Evolutionary conservation across 2,113 vertebrate genomes (phyloP).

Genomic region (Upupa epops): DNA sequence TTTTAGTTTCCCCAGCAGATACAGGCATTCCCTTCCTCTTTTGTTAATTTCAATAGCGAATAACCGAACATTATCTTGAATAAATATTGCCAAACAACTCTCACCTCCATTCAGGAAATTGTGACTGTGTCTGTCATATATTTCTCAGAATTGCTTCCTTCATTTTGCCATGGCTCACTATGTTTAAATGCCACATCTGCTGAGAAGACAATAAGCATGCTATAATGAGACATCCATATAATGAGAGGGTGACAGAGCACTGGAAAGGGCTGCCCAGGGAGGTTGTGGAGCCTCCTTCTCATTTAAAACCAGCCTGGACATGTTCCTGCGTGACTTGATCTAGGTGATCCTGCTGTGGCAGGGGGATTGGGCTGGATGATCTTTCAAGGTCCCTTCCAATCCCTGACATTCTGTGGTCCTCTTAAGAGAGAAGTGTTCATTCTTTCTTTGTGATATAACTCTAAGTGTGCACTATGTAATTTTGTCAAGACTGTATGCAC

Average conservation of each 20-base stretch:
- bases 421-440: background rate
- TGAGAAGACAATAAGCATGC: background rate
- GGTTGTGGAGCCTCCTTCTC: no score
- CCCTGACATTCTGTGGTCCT: background rate
- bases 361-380: no score
- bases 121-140: background rate
- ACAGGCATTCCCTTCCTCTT: background rate
- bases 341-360: no score
- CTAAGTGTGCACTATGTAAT: background rate
- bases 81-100: background rate
- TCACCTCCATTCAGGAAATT: background rate
- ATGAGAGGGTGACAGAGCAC: no score
- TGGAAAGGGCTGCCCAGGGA: no score
- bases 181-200: background rate
- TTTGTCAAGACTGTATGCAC: background rate
- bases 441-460: background rate
- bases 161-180: background rate
- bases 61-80: background rate
- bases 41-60: background rate
- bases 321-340: no score
- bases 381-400: no score
- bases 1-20: background rate
- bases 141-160: conserved; percentile 3
- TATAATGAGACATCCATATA: background rate
- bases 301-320: no score